Conservation (phyloP, 2,113 vertebrate species). For the Chlamydotis undulata region DNA sequence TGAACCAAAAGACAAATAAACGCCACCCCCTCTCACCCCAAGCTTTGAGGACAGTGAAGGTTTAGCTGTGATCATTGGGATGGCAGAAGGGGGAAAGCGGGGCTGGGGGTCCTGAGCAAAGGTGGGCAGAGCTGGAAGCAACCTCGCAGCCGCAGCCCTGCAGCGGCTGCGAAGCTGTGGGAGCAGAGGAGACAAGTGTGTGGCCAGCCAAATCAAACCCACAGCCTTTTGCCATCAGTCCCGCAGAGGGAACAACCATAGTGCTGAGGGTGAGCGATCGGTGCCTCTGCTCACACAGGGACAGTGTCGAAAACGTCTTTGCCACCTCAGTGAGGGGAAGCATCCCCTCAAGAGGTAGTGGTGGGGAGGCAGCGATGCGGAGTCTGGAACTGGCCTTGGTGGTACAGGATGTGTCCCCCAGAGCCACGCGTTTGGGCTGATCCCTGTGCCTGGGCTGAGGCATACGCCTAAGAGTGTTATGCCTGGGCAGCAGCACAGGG, state of each 20-base stretch:
- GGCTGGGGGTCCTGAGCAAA: fast-evolving
- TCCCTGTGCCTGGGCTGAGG: neutral
- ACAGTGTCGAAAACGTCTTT: neutral
- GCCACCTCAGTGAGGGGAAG: neutral
- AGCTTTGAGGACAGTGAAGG: neutral
- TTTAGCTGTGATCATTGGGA: neutral
- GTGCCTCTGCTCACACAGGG: neutral
- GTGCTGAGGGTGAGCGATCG: neutral
- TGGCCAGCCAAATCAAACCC: neutral
- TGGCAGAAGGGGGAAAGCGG: neutral
- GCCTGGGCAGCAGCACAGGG: neutral
- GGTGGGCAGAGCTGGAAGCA: neutral
- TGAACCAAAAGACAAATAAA: slow-evolving; percentile 25
- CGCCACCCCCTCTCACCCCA: neutral
- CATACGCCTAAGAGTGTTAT: fast-evolving
- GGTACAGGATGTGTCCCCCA: fast-evolving
- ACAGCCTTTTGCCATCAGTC: neutral
- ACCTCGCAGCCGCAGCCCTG: neutral
- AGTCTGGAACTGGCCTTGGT: neutral
- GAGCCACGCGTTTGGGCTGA: neutral
- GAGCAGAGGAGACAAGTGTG: neutral
- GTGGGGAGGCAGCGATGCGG: neutral
- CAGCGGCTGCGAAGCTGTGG: neutral
- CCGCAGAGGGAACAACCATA: fast-evolving
- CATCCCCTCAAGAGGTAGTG: fast-evolving